Base-by-base conservation (phyloP, 2,113 vertebrate genomes). In the Scortum barcoo region DNA sequence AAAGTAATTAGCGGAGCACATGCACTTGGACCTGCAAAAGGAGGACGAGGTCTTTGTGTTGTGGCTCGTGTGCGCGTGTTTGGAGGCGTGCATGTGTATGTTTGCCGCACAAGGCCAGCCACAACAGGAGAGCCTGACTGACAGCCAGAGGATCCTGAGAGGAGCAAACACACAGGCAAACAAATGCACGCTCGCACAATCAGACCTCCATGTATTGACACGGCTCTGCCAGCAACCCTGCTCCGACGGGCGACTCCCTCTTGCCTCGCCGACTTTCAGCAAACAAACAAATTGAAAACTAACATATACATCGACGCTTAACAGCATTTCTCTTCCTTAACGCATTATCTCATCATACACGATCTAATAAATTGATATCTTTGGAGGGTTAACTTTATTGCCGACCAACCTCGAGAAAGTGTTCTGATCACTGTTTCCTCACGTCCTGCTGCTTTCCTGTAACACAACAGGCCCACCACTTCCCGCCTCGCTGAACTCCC, bases 1-100 rank as follows among this genome's bases (percentile, higher is more conserved):
- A 85, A 84, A 93, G 86, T 89, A 93, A 93, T 93, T 93, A 93
- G 88, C 74, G 33, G 70, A 85, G 69, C 73, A 70, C 78, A 67
- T 89, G 80, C 78, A 83, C 81, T 86, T 83, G 69, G 79, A 91
- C 78, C 80, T 88, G 70, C 20, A 22, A 72, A 57, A 83, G 57
- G 78, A 90, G 57, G 60, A 75, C 22, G 28, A 36, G 68, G 77
- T 87, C 80, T 89, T 88, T 89, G 81, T 89, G 65, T 76, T 73
- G 11, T 72, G 36, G 84, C 76, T 63, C 44, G 26, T 62, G 33
- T 72, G 51, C 76, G 40, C 40, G 46, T 57, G 57, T 40, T 67
- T 28, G 50, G 26, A n/a, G 60, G n/a, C 28, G 12, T 46, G 63
- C 3, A 30, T 54, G 51, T 83, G 42, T 56, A 50, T 7, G 30